phyloP scores from a whole-genome alignment of 2,797 vertebrate species.

The Trachops cirrhosus region DNA sequence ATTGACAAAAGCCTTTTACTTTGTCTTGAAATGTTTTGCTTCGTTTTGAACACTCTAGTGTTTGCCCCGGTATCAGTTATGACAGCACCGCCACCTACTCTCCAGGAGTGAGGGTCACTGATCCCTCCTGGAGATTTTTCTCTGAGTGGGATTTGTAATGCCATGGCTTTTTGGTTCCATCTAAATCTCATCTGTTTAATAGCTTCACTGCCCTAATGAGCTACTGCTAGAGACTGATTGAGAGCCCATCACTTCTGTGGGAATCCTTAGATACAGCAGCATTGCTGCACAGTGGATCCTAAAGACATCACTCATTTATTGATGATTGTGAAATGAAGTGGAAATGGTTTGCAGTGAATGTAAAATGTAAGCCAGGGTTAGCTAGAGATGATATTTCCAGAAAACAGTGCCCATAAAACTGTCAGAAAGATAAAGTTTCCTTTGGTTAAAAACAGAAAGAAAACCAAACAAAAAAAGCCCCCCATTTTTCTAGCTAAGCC shows the following conservation, averaged over 20 bases:
- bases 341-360: slow-evolving; percentile 53
- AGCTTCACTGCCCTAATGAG: slow-evolving; percentile 71
- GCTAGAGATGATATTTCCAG: slow-evolving; percentile 57
- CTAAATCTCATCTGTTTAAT: slow-evolving; percentile 75
- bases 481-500: not conserved
- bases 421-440: slow-evolving; percentile 57
- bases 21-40: not conserved
- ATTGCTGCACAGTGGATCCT: not conserved
- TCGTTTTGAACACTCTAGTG: not conserved
- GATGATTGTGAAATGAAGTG: slow-evolving; percentile 61
- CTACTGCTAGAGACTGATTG: slow-evolving; percentile 58
- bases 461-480: not conserved
- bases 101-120: slow-evolving; percentile 66
- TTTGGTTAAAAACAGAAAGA: slow-evolving; percentile 36
- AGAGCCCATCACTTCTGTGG: slow-evolving; percentile 56
- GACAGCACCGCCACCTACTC: not conserved
- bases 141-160: slow-evolving; percentile 61
- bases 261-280: not conserved
- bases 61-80: not conserved
- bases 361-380: slow-evolving; percentile 60
- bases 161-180: slow-evolving; percentile 60
- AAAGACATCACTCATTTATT: slow-evolving; percentile 61
- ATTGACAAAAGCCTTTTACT: not conserved
- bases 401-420: slow-evolving; percentile 35
- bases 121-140: slow-evolving; percentile 58